Evolutionary conservation across 2,113 vertebrate species (phyloP).

Genomic region (Bucco capensis): DNA sequence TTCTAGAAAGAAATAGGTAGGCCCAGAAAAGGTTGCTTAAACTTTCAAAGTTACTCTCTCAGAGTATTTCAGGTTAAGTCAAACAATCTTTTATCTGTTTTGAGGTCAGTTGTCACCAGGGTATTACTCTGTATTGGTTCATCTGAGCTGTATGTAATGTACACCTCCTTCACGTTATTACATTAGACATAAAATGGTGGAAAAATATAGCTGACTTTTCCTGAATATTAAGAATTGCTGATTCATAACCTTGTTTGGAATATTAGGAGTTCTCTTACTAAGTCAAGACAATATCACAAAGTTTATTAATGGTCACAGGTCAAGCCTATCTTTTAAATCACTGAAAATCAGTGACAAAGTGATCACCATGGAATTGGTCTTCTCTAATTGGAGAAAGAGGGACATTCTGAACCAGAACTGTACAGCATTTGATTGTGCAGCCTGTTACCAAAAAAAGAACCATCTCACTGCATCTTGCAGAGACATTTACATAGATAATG

Average conservation of each 20-base stretch:
- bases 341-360: slow-evolving; percentile 19
- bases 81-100: neutral
- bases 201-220: neutral
- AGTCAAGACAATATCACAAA: neutral
- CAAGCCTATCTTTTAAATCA: slow-evolving; percentile 30
- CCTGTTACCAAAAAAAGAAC: slow-evolving; percentile 35
- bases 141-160: neutral
- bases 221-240: slow-evolving; percentile 24
- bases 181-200: neutral
- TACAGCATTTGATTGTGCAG: slow-evolving; percentile 31
- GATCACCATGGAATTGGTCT: neutral
- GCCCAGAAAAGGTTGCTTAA: neutral
- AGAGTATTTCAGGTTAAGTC: neutral
- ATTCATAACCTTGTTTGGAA: slow-evolving; percentile 48
- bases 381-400: slow-evolving; percentile 21
- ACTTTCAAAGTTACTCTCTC: neutral
- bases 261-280: slow-evolving; percentile 1
- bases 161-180: neutral
- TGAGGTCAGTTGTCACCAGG: neutral
- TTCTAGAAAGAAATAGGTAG: neutral
- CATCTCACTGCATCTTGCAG: slow-evolving; percentile 14
- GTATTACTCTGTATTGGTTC: neutral
- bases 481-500: slow-evolving; percentile 32
- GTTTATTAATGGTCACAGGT: slow-evolving; percentile 35
- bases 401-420: slow-evolving; percentile 17